These are phyloP conservation scores for Plagodis pulveraria DNA, from an alignment of 2,888 invertebrate genomes.

Conservation along the genomic window DNA sequence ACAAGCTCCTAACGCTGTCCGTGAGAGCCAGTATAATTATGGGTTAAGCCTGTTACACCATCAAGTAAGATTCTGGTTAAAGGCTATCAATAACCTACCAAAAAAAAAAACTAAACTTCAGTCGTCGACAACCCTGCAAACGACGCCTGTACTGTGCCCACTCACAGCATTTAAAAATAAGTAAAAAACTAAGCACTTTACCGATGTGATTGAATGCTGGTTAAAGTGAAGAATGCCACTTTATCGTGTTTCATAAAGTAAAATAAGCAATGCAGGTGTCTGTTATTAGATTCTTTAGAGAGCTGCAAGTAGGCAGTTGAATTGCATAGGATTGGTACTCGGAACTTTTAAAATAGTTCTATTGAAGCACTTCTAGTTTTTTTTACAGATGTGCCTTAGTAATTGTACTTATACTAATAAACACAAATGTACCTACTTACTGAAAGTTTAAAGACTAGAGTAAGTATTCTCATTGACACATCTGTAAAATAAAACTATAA, in stretches of 20 bases:
- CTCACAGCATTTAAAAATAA: constrained; percentile 20
- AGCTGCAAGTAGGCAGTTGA: constrained; percentile 4
- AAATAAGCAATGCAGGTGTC: constrained; percentile 15
- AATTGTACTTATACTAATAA: too few species aligned
- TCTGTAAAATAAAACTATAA: too few species aligned
- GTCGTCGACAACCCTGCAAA: constrained; percentile 10
- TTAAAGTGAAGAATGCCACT: constrained; percentile 16
- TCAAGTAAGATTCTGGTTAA: too few species aligned
- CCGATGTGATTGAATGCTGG: constrained; percentile 25
- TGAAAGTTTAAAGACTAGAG: too few species aligned
- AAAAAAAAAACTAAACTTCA: background rate
- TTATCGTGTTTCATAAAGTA: constrained; percentile 19
- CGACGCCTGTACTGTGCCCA: background rate
- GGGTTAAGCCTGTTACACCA: too few species aligned
- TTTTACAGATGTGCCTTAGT: background rate
- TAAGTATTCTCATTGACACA: too few species aligned
- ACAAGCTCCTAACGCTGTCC: too few species aligned
- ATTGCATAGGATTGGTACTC: constrained; percentile 3
- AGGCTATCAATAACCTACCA: too few species aligned
- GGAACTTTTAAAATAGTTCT: background rate
- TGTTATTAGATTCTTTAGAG: constrained; percentile 16
- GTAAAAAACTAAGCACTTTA: constrained; percentile 23
- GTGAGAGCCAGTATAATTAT: too few species aligned
- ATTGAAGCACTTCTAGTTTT: background rate
- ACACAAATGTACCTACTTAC: background rate